Conservation (phyloP, 2,797 vertebrate genomes). For the Urosaurus nigricauda region DNA sequence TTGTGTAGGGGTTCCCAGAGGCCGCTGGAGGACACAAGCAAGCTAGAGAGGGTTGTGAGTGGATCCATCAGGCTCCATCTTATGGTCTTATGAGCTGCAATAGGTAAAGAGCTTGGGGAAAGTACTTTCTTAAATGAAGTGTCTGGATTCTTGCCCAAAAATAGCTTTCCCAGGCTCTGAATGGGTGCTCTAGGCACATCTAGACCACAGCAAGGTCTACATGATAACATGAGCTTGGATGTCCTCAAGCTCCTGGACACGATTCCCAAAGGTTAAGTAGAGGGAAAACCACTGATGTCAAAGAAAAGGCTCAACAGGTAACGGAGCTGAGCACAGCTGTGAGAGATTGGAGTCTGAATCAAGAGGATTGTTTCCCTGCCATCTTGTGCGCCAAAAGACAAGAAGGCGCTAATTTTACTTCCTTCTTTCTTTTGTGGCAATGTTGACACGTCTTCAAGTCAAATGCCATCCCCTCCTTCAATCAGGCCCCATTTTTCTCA, state of each 20-base stretch:
- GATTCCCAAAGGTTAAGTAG: not conserved
- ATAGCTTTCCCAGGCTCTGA: too few species aligned
- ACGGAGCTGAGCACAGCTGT: constrained; percentile 71
- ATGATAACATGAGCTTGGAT: not conserved
- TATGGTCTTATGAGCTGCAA: not conserved
- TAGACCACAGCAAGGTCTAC: not conserved
- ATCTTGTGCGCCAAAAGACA: constrained; percentile 66
- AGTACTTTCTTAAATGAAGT: too few species aligned
- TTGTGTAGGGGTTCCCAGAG: not conserved
- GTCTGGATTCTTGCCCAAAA: too few species aligned
- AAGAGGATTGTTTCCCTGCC: constrained; percentile 68
- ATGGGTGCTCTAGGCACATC: not conserved
- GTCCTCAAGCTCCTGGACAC: not conserved
- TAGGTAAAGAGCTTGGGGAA: too few species aligned
- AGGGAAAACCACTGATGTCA: not conserved
- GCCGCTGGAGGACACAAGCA: too few species aligned
- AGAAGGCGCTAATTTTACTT: constrained; percentile 74
- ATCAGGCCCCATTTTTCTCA: constrained; percentile 77
- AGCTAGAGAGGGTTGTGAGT: too few species aligned
- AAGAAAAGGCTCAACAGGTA: constrained; percentile 62
- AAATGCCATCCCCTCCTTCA: constrained; percentile 73
- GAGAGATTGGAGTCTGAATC: constrained; percentile 64
- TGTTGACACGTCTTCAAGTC: constrained; percentile 73
- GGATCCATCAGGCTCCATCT: not conserved
- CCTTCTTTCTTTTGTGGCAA: constrained; percentile 67